Base-by-base conservation (phyloP, 2,113 vertebrate genomes). In the Anseranas semipalmata region DNA sequence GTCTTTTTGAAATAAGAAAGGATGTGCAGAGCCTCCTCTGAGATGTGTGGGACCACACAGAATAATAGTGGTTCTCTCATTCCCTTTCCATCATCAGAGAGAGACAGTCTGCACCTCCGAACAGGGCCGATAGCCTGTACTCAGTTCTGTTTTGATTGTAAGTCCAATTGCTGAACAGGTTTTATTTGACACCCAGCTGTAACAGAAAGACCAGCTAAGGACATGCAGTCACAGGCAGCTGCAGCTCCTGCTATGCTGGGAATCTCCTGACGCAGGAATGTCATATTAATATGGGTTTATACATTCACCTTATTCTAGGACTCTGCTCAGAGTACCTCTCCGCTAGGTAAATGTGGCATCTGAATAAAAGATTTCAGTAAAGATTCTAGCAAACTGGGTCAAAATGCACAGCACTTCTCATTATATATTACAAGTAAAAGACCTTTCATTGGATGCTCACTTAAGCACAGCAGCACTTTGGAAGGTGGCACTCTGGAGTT, bases 1-100 rank as follows among this genome's bases (percentile, higher is more conserved):
- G 66, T 14, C 84, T 71, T 80, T 76, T 66, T 27, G 83, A 87
- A 96, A 76, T 55, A 63, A 85, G 88, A 96, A 93, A 83, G 88
- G 73, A 93, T 21, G 5, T 53, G 68, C 43, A 86, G 59, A 81
- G 12, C 45, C 22, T 90, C 58, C 45, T 72, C 43, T 16, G 68
- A 80, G 76, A 56, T 85, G 60, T 21, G 22, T 72, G 25, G 62
- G 90, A 95, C 72, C 28, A 83, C 62, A 75, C 22, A 84, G 52
- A 81, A 35, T 60, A 45, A 46, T 0, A 77, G 30, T 2, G 17
- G 35, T 66, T 76, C 55, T 81, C 48, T 71, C 21, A 25, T 53
- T 84, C 52, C 35, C 43, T 89, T 90, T 59, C 66, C 27, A 15
- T 67, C 58, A 59, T 39, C 1, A 12, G 45, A 46, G 35, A 74